Percentiles rank a stretch among this genome's conserved stretches.
Evolutionary conservation across 2,797 vertebrate genomes (phyloP).

Genomic region (Craterocephalus amniculus): DNA sequence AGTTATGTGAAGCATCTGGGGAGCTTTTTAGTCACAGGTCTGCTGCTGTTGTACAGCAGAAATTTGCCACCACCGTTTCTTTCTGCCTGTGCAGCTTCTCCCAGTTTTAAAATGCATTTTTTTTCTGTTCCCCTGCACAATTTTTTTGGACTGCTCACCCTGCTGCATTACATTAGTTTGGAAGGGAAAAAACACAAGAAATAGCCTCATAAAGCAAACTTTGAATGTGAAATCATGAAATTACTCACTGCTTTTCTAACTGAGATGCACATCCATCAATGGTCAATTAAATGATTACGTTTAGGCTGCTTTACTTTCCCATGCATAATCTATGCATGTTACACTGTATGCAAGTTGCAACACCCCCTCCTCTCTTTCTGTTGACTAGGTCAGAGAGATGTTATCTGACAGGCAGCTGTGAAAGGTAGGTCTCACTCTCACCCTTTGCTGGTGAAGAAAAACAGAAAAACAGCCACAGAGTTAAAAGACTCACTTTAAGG

Average conservation of each 20-base stretch:
- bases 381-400: slow-evolving; percentile 41
- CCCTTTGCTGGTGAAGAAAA: slow-evolving; percentile 52
- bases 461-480: no score
- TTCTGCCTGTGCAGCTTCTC: background rate
- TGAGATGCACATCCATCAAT: background rate
- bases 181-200: background rate
- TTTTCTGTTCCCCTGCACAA: background rate
- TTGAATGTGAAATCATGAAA: background rate
- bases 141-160: background rate
- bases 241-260: slow-evolving; percentile 12
- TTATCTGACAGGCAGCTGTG: slow-evolving; percentile 73
- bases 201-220: background rate
- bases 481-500: slow-evolving; percentile 5
- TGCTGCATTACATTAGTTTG: background rate
- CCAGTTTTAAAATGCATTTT: background rate
- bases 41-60: background rate
- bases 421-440: slow-evolving; percentile 59
- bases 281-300: background rate
- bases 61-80: background rate
- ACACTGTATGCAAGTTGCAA: background rate
- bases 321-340: background rate
- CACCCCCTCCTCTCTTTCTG: background rate
- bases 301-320: background rate
- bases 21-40: slow-evolving; percentile 1
- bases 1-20: slow-evolving; percentile 1